These are phyloP conservation scores for Petrocephalus microphthalmus DNA, from an alignment of 2,113 vertebrate species.

Conservation along the genomic window DNA sequence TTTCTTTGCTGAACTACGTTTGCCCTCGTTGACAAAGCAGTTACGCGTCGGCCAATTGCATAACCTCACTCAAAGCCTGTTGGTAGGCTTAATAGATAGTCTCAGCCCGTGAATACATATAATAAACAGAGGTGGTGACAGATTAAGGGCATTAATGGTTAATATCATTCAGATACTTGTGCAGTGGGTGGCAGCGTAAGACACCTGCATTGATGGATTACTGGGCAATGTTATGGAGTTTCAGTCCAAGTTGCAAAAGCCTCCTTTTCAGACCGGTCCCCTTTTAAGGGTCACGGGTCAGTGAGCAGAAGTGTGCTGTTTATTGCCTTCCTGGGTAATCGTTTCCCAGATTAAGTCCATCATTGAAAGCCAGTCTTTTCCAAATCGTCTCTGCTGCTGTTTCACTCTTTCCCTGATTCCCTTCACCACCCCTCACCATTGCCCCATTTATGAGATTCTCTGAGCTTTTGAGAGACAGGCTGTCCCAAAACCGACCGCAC, in stretches of 20 bases:
- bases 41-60: constrained; percentile 55
- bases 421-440: not conserved
- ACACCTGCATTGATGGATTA: not conserved
- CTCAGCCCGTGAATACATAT: constrained; percentile 51
- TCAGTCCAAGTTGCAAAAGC: not conserved
- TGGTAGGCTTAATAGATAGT: constrained; percentile 50
- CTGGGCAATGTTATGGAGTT: not conserved
- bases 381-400: constrained; percentile 16
- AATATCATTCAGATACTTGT: constrained; percentile 38
- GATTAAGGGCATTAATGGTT: constrained; percentile 19
- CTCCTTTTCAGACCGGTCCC: not conserved
- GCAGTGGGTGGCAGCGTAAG: constrained; percentile 39
- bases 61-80: constrained; percentile 53
- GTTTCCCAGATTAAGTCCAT: not conserved
- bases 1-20: constrained; percentile 45
- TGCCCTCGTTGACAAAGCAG: constrained; percentile 47
- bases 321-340: not conserved
- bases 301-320: not conserved
- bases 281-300: not conserved
- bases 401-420: not conserved
- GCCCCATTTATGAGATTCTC: not conserved
- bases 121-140: constrained; percentile 33
- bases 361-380: not conserved
- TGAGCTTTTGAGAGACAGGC: constrained; percentile 42
- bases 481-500: constrained; percentile 34